Base-by-base conservation (phyloP, 2,888 invertebrate species). In the Creontiades dilutus region DNA sequence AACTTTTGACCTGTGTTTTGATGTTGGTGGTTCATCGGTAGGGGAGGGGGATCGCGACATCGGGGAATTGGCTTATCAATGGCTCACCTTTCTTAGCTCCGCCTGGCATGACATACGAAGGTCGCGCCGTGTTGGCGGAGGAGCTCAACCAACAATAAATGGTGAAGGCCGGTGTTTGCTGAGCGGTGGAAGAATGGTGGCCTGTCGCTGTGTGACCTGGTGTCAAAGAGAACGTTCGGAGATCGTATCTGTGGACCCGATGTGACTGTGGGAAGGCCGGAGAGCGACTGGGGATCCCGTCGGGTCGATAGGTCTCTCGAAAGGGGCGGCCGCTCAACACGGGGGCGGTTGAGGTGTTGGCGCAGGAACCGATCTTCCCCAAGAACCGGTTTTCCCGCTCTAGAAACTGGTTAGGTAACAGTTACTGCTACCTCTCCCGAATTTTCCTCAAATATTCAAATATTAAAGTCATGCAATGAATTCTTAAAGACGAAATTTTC, bases 91-190 rank as follows among this genome's bases (percentile, higher is more conserved):
- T 92, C 90, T 92, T 92, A 55, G 92, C 93, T 87, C 92, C 92
- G 84, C 92, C 92, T 61, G 92, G 92, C 92, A 93, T 92, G 92
- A 92, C 93, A 92, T 92, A 93, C 90, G 91, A 92, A 55, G 92
- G 93, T 91, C 93, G 91, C 91, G 93, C 92, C 92, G 92, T 92
- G 87, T 92, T 92, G 91, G 93, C 92, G 91, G 93, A 92, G 68
- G 92, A 92, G 90, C 92, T 92, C 84, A 93, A 91, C 93, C 93
- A 93, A 91, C 93, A 93, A 91, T 93, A 92, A 92, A 93, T 92
- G 92, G 90, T 92, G 92, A 90, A 90, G 92, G 92, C 48, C 37
- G 37, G n/a, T 37, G 19, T 14, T 5, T 12, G 12, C 75, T 16
- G 28, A 3, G 16, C 19, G 37, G 78, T 78, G 14, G 16, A 19